Evolutionary conservation across 2,113 vertebrate genomes (phyloP), one percentile per base, ranked within the genome.

Genomic region (Tyto alba): DNA sequence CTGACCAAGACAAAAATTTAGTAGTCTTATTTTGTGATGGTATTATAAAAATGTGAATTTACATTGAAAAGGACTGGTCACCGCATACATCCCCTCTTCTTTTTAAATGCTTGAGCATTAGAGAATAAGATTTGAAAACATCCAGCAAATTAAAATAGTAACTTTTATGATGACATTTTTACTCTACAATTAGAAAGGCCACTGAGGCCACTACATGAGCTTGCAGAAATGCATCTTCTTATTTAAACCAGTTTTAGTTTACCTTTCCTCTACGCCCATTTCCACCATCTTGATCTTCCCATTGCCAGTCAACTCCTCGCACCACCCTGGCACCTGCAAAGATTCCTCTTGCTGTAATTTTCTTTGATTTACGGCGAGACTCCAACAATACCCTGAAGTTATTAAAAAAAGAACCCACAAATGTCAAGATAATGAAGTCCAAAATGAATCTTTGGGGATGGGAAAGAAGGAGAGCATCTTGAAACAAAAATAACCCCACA

Each of bases 261-360:
- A 96, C 99, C 99, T 99, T 99, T 97, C 99, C 99, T 97, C 99
- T 99, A 62, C 99, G 99, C 26, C 99, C 99, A n/a, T 99, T 99
- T 95, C 99, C 99, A 77, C 99, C 99, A 86, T 99, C 99, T 97
- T 99, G 99, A 97, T 99, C 99, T 98, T 99, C 99, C 99, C 99
- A 99, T 62, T 99, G 99, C 99, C 99, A 99, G 97, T 99, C 99
- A 85, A 99, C 99, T 89, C 99, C 99, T 94, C 99, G 98, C 43
- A 99, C 99, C 74, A 99, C 99, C 30, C 99, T 98, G 88, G 99
- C 99, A 67, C 99, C 99, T 75, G 99, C 99, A 97, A 99, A 99
- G 96, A 99, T 99, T 80, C 99, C 99, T 97, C 99, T 98, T 90
- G 99, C 99, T 74, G 99, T 99, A 97, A 99, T 99, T 98, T 99